Percentiles rank a stretch among this genome's conserved stretches.
phyloP scores from a whole-genome alignment of 2,113 vertebrate genomes.

The Montifringilla adamsi region DNA sequence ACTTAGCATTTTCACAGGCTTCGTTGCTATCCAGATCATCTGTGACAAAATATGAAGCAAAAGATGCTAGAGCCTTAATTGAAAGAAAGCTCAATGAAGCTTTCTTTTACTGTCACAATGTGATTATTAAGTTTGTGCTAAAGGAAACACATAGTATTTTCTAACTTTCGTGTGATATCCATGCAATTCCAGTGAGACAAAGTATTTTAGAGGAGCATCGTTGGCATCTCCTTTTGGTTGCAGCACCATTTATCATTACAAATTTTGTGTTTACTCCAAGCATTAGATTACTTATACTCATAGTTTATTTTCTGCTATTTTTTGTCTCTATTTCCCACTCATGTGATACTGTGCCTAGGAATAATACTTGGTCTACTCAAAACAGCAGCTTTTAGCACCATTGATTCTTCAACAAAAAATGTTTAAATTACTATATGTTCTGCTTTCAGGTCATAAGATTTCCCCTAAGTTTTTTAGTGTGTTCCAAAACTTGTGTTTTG shows the following conservation, averaged over 20 bases:
- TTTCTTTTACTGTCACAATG: neutral
- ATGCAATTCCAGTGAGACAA: neutral
- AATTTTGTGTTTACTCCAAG: neutral
- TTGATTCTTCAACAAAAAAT: neutral
- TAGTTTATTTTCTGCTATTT: neutral
- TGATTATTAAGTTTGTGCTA: neutral
- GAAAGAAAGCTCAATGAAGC: neutral
- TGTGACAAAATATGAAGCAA: neutral
- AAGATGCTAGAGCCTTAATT: neutral
- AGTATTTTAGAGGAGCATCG: neutral
- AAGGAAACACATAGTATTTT: neutral
- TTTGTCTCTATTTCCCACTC: neutral
- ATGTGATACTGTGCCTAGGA: neutral
- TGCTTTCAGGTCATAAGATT: neutral
- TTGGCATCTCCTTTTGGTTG: neutral
- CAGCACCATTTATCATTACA: neutral
- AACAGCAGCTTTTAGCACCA: neutral
- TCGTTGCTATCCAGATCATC: neutral
- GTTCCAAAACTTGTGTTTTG: neutral
- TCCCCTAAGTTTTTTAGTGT: neutral
- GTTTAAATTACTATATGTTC: neutral
- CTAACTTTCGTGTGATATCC: neutral
- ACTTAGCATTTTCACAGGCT: neutral
- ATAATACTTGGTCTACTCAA: neutral
- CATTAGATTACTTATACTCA: neutral